Percentiles rank a stretch among this genome's conserved stretches.
Conservation (phyloP, 2,888 invertebrate species). For the Caenorhabditis macrosperma region DNA sequence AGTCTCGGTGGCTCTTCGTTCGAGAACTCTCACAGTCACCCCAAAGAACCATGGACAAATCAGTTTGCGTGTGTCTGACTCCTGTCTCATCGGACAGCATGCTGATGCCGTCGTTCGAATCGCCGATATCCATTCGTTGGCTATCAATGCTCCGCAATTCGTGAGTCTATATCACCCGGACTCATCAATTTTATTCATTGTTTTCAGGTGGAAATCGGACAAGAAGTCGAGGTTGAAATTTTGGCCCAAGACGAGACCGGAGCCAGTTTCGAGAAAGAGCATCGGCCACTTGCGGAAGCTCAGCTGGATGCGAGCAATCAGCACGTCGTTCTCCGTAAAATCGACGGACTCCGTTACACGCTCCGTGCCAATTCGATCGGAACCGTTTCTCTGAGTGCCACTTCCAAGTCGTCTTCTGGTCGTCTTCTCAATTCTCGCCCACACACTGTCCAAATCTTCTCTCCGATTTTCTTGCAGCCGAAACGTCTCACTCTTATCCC, state of each 20-base stretch:
- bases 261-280: slow-evolving; percentile 61
- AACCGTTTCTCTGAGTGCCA: slow-evolving; percentile 61
- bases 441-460: slow-evolving; percentile 68
- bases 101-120: slow-evolving; percentile 68
- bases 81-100: slow-evolving; percentile 65
- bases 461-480: slow-evolving; percentile 71
- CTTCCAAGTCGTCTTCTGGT: slow-evolving; percentile 61
- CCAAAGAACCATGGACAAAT: slow-evolving; percentile 65
- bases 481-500: slow-evolving; percentile 72
- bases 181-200: background rate
- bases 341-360: slow-evolving; percentile 59
- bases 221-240: slow-evolving; percentile 62
- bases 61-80: slow-evolving; percentile 65
- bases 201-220: slow-evolving; percentile 66
- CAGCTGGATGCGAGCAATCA: slow-evolving; percentile 47
- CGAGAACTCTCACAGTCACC: slow-evolving; percentile 46
- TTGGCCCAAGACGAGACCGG: slow-evolving; percentile 71
- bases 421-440: slow-evolving; percentile 56
- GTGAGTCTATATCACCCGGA: slow-evolving; percentile 51
- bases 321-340: slow-evolving; percentile 43
- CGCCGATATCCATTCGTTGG: slow-evolving; percentile 69
- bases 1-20: slow-evolving; percentile 17
- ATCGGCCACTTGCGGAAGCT: slow-evolving; percentile 60
- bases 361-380: slow-evolving; percentile 60
- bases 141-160: slow-evolving; percentile 67